Conservation (phyloP, 2,113 vertebrate genomes). For the Percina caprodes region DNA sequence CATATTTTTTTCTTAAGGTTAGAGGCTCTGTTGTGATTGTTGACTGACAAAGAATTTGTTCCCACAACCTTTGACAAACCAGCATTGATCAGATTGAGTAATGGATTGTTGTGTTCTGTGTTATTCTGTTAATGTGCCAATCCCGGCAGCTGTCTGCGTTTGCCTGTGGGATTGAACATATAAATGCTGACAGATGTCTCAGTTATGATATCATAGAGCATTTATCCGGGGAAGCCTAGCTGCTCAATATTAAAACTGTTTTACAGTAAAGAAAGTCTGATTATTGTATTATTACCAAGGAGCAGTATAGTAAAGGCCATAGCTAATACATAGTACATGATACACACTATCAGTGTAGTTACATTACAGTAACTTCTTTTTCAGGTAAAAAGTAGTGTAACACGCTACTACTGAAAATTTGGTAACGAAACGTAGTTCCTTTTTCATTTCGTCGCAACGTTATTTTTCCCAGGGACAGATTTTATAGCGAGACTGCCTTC, state of each 20-base stretch:
- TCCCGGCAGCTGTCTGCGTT: slow-evolving; percentile 54
- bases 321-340: neutral
- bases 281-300: neutral
- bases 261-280: neutral
- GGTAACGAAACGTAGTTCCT: too few species aligned
- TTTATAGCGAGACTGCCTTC: too few species aligned
- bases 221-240: slow-evolving; percentile 7
- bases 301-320: neutral
- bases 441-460: too few species aligned
- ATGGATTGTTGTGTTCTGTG: slow-evolving; percentile 33
- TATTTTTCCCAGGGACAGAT: too few species aligned
- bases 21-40: slow-evolving; percentile 19
- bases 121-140: slow-evolving; percentile 55
- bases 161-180: slow-evolving; percentile 47
- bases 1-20: neutral
- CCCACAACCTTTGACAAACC: slow-evolving; percentile 25
- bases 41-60: slow-evolving; percentile 34
- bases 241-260: slow-evolving; percentile 10
- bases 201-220: slow-evolving; percentile 25
- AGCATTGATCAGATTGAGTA: slow-evolving; percentile 43
- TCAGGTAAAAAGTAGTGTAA: too few species aligned
- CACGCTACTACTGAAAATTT: too few species aligned
- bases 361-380: too few species aligned
- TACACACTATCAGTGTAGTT: neutral
- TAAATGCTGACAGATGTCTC: slow-evolving; percentile 52